A percentile compares a stretch with the other conserved stretches of the same genome.
Conservation (phyloP, 2,113 vertebrate genomes). For the Varanus salvator region DNA sequence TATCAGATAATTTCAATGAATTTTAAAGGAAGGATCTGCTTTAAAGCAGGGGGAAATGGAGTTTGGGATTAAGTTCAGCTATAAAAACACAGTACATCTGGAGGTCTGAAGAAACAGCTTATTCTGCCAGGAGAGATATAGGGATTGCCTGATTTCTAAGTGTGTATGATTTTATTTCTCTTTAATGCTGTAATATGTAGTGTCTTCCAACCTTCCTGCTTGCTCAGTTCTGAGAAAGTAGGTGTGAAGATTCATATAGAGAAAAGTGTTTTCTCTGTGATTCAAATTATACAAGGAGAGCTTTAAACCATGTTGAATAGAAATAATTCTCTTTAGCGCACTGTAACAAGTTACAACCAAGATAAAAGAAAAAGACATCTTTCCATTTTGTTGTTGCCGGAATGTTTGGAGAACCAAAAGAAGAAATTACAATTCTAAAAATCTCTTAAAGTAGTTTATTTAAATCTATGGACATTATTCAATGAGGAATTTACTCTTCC, state of each 20-base stretch:
- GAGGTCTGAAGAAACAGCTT: slow-evolving; percentile 19
- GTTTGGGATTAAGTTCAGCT: slow-evolving; percentile 9
- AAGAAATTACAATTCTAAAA: background rate
- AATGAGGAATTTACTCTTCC: too few species aligned
- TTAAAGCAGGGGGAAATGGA: background rate
- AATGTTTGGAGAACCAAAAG: background rate
- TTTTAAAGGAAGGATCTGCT: background rate
- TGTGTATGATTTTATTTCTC: background rate
- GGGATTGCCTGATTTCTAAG: background rate
- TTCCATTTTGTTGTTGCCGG: background rate
- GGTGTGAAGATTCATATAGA: background rate
- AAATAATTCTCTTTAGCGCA: background rate
- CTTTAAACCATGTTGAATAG: background rate
- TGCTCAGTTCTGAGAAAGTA: background rate
- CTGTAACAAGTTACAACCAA: slow-evolving; percentile 11
- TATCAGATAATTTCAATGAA: background rate
- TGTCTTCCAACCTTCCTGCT: slow-evolving; percentile 9
- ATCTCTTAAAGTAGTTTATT: background rate
- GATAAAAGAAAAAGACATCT: background rate
- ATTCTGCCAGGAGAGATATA: background rate
- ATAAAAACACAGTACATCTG: background rate
- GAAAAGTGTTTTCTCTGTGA: background rate
- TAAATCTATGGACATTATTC: background rate
- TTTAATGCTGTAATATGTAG: background rate
- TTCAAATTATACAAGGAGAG: slow-evolving; percentile 14